These are phyloP conservation scores for Mamestra configurata DNA, from an alignment of 1,140 invertebrate species.

Conservation along the genomic window DNA sequence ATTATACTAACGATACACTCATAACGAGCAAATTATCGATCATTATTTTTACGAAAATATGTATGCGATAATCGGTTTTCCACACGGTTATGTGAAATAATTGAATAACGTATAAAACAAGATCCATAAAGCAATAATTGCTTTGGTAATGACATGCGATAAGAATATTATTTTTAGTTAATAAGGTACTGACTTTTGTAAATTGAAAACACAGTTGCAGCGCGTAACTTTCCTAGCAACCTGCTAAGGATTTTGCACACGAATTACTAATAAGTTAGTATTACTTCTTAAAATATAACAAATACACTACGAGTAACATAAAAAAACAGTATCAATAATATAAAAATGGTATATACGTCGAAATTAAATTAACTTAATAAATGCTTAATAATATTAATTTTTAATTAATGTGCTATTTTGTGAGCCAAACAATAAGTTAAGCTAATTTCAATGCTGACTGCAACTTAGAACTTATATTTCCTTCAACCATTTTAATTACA, in stretches of 20 bases:
- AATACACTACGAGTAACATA: too few relatives aligned
- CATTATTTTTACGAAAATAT: conserved; percentile 40
- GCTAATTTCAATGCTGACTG: too few relatives aligned
- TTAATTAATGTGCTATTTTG: too few relatives aligned
- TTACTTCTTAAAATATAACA: too few relatives aligned
- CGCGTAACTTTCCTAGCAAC: background rate
- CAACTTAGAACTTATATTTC: too few relatives aligned
- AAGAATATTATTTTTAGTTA: conserved; percentile 18
- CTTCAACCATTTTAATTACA: too few relatives aligned
- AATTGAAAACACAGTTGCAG: background rate
- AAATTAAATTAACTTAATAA: too few relatives aligned
- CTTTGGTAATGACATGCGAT: conserved; percentile 32
- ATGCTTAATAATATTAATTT: too few relatives aligned
- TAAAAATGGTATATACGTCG: too few relatives aligned
- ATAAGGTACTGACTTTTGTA: background rate
- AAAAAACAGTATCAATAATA: too few relatives aligned
- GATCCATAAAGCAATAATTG: conserved; percentile 35
- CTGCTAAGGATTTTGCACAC: too few relatives aligned
- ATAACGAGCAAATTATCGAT: conserved; percentile 41
- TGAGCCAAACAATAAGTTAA: too few relatives aligned
- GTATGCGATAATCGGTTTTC: conserved; percentile 32
- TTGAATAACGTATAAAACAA: conserved; percentile 34
- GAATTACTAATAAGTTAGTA: background rate
- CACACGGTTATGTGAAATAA: conserved; percentile 23
- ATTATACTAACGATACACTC: conserved; percentile 32